Conservation (phyloP, 2,888 invertebrate genomes). For the Dioctria rufipes region DNA sequence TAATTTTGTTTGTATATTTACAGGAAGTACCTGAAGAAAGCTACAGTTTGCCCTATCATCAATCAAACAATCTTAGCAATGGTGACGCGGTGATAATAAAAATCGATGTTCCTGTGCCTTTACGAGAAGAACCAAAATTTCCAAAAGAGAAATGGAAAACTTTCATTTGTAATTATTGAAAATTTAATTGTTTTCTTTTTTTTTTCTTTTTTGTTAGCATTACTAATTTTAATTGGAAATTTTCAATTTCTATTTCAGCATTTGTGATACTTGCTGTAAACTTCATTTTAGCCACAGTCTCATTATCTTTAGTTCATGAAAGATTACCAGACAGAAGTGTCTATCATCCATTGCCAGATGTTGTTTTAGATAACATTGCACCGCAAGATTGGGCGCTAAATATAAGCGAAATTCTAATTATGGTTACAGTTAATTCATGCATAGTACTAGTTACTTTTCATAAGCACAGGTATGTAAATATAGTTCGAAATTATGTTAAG, state of each 20-base stretch:
- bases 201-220: slow-evolving; percentile 21
- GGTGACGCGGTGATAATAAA: slow-evolving; percentile 73
- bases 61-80: slow-evolving; percentile 61
- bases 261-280: slow-evolving; percentile 77
- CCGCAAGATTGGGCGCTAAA: slow-evolving; percentile 85
- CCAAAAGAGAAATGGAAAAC: slow-evolving; percentile 91
- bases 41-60: slow-evolving; percentile 63
- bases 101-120: slow-evolving; percentile 78
- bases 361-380: slow-evolving; percentile 83
- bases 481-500: slow-evolving; percentile 63
- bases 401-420: slow-evolving; percentile 89
- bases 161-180: slow-evolving; percentile 68
- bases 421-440: slow-evolving; percentile 83
- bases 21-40: slow-evolving; percentile 65
- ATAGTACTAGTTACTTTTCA: slow-evolving; percentile 86
- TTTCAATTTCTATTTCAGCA: slow-evolving; percentile 71
- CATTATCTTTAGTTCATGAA: slow-evolving; percentile 89
- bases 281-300: slow-evolving; percentile 78
- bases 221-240: background rate
- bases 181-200: slow-evolving; percentile 66
- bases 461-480: slow-evolving; percentile 78
- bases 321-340: slow-evolving; percentile 84
- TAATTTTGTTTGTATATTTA: slow-evolving; percentile 46
- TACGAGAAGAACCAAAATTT: slow-evolving; percentile 82
- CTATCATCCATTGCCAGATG: slow-evolving; percentile 86